Base-by-base conservation (phyloP, 2,888 invertebrate species). In the Agrypnus murinus region DNA sequence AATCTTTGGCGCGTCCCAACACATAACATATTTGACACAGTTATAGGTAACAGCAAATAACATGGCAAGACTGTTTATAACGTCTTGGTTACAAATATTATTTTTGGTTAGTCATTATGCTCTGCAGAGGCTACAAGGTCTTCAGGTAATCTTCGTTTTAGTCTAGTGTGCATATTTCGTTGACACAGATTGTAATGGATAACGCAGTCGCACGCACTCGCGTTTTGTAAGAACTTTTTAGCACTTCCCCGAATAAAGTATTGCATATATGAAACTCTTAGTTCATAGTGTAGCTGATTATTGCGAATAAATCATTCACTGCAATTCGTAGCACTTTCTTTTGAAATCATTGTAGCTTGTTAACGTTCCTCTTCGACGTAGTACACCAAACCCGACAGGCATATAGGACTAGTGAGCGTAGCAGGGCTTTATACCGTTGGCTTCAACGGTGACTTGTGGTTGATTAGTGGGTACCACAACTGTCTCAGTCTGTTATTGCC, bases 261-360 rank as follows among this genome's bases (percentile, higher is more conserved):
- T 36, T 36, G 36, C 36, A 36, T n/a, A n/a, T 36, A 9, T 45
- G 57, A 12, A 9, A 57, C 57, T 10, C 40, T 31, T n/a, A n/a
- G n/a, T n/a, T n/a, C n/a, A n/a, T n/a, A n/a, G n/a, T n/a, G n/a
- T n/a, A n/a, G n/a, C n/a, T 63, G 19, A 15, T 19, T 36, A 12
- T 57, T 57, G 4, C 57, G 36, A 15, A 38, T 57, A 10, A 14
- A 59, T 17, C 43, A 59, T 63, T 50, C 12, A 63, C 50, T 50
- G 50, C 34, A 6, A 63, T 50, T 14, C 50, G 34, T 10, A 63
- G 14, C 8, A 63, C 36, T 43, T 55, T 65, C 25, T 55, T 65
- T 43, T 55, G 55, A 14, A 43, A 62, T n/a, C 62, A 8, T 46
- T 62, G 45, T 32, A 62, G 7, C 34, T 46, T 62, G 2, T 34